Percentiles rank a stretch among this genome's conserved stretches.
Conservation (phyloP, 2,113 vertebrate species). For the Percopsis transmontana region DNA sequence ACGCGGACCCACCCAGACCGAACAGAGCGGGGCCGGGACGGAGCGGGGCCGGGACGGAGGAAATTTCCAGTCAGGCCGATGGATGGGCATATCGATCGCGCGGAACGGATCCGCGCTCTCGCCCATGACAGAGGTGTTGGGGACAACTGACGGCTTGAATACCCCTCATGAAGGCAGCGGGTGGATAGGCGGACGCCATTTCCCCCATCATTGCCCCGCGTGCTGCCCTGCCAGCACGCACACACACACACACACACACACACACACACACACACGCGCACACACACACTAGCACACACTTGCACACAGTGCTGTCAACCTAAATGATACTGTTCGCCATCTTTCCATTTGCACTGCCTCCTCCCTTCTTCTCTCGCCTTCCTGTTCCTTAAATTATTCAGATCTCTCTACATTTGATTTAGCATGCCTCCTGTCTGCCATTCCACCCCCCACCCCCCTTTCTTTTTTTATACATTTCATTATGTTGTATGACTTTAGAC, state of each 20-base stretch:
- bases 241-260: constrained; percentile 71
- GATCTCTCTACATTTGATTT: constrained; percentile 82
- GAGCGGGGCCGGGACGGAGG: constrained; percentile 11
- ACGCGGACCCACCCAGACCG: constrained; percentile 17
- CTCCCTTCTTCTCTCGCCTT: constrained; percentile 67
- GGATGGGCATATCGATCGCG: too few relatives aligned
- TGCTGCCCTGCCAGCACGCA: constrained; percentile 62
- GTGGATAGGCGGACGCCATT: too few relatives aligned
- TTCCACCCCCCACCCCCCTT: constrained; percentile 55
- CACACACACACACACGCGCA: constrained; percentile 70
- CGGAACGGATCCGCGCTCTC: too few relatives aligned
- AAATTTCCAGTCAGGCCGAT: too few relatives aligned
- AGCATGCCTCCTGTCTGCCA: constrained; percentile 79
- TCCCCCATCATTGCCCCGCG: constrained; percentile 45
- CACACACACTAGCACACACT: constrained; percentile 70
- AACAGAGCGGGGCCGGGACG: neutral
- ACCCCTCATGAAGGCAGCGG: too few relatives aligned
- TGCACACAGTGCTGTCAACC: constrained; percentile 77
- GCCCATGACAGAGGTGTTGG: too few relatives aligned
- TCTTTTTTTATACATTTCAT: constrained; percentile 79
- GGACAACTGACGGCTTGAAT: too few relatives aligned
- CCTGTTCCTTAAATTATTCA: constrained; percentile 83
- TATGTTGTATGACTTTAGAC: constrained; percentile 84
- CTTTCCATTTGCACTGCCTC: constrained; percentile 74
- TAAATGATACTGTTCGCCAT: constrained; percentile 82